Conservation (phyloP, 1,140 invertebrate species). For the Penaeus japonicus region DNA sequence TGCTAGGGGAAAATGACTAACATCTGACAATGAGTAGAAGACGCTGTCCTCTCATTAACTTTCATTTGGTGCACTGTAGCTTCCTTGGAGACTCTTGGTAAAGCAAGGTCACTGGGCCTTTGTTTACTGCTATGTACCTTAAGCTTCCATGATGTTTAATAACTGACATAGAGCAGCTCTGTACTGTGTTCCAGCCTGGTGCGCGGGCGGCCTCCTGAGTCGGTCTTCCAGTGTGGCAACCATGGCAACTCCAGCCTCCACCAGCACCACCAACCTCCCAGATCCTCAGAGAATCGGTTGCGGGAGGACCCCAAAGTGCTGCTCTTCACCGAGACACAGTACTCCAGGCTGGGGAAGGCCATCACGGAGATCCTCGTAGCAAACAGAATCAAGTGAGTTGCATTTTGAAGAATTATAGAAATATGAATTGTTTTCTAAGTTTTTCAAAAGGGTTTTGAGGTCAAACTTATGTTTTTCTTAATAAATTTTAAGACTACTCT, state of each 20-base stretch:
- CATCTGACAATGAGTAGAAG: too few relatives aligned
- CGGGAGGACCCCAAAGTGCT: slow-evolving; percentile 91
- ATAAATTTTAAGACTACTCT: too few relatives aligned
- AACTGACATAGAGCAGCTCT: slow-evolving; percentile 22
- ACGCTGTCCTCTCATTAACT: too few relatives aligned
- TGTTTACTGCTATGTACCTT: background rate
- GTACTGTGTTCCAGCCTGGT: slow-evolving; percentile 51
- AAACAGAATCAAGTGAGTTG: slow-evolving; percentile 72
- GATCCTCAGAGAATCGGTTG: slow-evolving; percentile 76
- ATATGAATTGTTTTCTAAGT: too few relatives aligned
- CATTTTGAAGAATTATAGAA: background rate
- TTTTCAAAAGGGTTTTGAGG: background rate
- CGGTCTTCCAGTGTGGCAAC: slow-evolving; percentile 22
- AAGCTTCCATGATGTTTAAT: background rate
- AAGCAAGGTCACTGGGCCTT: background rate
- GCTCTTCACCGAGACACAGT: slow-evolving; percentile 94
- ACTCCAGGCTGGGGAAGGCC: slow-evolving; percentile 87
- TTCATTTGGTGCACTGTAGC: too few relatives aligned
- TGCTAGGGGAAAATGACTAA: too few relatives aligned
- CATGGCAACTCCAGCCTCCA: background rate
- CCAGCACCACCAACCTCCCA: background rate
- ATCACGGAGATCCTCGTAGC: slow-evolving; percentile 93
- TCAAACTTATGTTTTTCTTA: too few relatives aligned
- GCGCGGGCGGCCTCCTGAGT: slow-evolving; percentile 33
- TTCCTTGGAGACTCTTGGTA: background rate